Evolutionary conservation across 2,113 vertebrate species (phyloP), one percentile per base, ranked within the genome.

Genomic region (Sorex araneus): DNA sequence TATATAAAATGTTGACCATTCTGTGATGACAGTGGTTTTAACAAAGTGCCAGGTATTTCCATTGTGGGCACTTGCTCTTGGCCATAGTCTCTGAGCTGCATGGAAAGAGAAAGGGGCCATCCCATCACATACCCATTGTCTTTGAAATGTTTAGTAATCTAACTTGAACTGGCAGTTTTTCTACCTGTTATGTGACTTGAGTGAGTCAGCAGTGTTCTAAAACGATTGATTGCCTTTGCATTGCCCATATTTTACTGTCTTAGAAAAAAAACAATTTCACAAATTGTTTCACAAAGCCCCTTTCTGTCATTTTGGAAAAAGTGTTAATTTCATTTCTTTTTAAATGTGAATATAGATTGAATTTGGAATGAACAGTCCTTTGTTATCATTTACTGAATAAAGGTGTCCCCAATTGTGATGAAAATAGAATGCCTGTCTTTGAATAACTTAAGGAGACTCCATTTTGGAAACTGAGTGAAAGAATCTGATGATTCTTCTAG

Each of bases 81-180:
- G 43, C 0, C 16, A 18, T 60, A 28, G 16, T 36, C 19, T 28
- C 18, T 1, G 13, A 87, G 2, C n/a, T 18, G 1, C 15, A 0
- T 2, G 8, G 6, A n/a, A 8, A 27, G 1, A 10, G 32, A 18
- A 28, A 9, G n/a, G 0, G 8, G 16, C 3, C 0, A 16, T 79
- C 18, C 3, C 0, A 16, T 79, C 18, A 21, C 1, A 45, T 2
- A 4, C 1, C 12, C 6, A 19, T 18, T 63, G 8, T 67, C 16
- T 73, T 50, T 6, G 25, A 43, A 30, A 57, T 2, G 0, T 43
- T 54, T 7, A 23, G 25, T 8, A 57, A 2, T 47, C 84, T 80
- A 32, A 70, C 21, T 45, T 10, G 12, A 2, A 10, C 3, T 6
- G 64, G 18, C 0, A 30, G 43, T 77, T 84, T 84, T 19, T 21